A percentile compares a stretch with the other conserved stretches of the same genome.
phyloP scores from a whole-genome alignment of 2,113 vertebrate species.

The Ctenodactylus gundi region DNA sequence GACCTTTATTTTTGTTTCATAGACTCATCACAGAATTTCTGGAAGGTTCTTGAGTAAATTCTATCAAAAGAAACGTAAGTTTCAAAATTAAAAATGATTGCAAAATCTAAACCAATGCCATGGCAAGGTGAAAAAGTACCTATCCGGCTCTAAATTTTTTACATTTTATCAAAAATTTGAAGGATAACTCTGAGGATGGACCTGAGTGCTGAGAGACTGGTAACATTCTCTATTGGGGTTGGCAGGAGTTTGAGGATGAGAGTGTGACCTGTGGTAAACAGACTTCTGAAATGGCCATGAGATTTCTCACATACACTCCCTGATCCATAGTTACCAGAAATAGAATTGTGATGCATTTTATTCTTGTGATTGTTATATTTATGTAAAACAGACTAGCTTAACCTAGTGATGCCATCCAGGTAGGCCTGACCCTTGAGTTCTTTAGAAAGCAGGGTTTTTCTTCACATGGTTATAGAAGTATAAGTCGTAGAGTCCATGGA shows the following conservation, averaged over 20 bases:
- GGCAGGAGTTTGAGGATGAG: too few species aligned
- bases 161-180: background rate
- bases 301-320: background rate
- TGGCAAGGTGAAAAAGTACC: background rate
- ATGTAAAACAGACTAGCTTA: background rate
- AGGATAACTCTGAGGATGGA: background rate
- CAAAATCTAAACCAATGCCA: background rate
- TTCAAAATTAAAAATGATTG: background rate
- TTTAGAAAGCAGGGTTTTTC: background rate
- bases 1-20: background rate
- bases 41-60: background rate
- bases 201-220: background rate
- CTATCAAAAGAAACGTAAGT: background rate
- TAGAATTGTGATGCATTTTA: background rate
- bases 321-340: background rate
- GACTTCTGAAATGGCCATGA: background rate
- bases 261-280: background rate
- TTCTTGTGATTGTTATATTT: background rate
- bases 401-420: background rate
- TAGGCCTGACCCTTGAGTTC: background rate
- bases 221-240: too few species aligned
- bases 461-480: background rate
- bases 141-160: background rate
- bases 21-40: background rate
- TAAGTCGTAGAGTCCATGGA: background rate